Evolutionary conservation across 2,888 invertebrate genomes (phyloP).

Genomic region (Cryptophagus acutangulus): DNA sequence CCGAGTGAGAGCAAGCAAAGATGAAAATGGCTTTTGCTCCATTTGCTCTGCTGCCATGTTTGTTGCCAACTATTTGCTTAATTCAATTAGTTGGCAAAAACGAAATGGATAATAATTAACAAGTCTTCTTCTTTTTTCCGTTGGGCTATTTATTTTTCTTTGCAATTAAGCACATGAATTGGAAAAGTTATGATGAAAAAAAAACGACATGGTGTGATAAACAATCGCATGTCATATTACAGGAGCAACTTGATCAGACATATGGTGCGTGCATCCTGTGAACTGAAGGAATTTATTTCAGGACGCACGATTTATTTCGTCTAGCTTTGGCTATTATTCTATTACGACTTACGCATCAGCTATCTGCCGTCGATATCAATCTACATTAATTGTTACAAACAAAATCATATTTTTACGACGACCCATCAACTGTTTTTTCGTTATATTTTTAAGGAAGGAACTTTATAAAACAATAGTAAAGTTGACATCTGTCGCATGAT

Average conservation of each 20-base stretch:
- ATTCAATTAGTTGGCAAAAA: too few relatives aligned
- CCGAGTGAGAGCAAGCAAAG: background rate
- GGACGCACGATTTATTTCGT: slow-evolving; percentile 39
- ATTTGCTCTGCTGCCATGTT: background rate
- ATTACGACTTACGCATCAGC: slow-evolving; percentile 29
- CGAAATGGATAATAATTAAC: too few relatives aligned
- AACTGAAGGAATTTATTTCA: slow-evolving; percentile 17
- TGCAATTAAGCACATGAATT: slow-evolving; percentile 19
- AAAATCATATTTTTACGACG: too few relatives aligned
- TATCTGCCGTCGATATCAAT: too few relatives aligned
- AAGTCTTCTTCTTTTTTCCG: background rate
- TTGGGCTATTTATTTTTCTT: slow-evolving; percentile 1
- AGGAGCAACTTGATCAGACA: slow-evolving; percentile 39
- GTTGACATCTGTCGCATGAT: slow-evolving; percentile 34
- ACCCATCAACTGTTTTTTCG: too few relatives aligned
- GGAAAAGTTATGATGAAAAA: slow-evolving; percentile 32
- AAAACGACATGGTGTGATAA: slow-evolving; percentile 33
- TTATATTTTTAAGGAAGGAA: too few relatives aligned
- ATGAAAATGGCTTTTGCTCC: slow-evolving; percentile 3
- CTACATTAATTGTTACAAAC: too few relatives aligned
- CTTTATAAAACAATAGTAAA: slow-evolving; percentile 35
- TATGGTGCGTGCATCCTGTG: slow-evolving; percentile 44
- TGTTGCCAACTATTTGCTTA: too few relatives aligned
- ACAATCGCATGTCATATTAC: slow-evolving; percentile 43
- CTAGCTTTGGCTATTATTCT: slow-evolving; percentile 24